Evolutionary conservation across 2,888 invertebrate genomes (phyloP).

Genomic region (Metellina segmentata): DNA sequence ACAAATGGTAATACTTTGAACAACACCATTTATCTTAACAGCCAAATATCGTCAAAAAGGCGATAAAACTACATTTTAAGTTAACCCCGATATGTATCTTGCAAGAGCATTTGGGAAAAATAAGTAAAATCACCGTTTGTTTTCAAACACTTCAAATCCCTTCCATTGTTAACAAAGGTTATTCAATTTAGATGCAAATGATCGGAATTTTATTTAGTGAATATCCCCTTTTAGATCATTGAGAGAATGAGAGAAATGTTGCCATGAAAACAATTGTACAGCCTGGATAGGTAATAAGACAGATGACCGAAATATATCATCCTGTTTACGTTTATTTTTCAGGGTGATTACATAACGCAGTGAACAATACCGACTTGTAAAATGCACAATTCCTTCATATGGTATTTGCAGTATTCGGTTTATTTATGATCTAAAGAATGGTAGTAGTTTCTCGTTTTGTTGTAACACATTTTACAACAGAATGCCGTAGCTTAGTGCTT

Average conservation of each 20-base stretch:
- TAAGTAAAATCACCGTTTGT: neutral
- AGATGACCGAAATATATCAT: constrained; percentile 29
- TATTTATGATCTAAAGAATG: no score
- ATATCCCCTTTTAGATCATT: neutral
- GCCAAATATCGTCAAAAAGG: no score
- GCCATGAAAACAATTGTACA: constrained; percentile 6
- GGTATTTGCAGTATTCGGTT: no score
- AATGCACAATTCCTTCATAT: no score
- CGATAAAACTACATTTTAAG: no score
- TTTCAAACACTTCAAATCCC: neutral
- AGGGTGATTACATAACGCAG: constrained; percentile 16
- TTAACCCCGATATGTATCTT: neutral
- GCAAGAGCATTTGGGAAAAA: neutral
- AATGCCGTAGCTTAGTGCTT: no score
- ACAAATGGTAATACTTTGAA: no score
- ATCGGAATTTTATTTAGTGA: neutral
- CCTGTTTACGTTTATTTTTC: constrained; percentile 11
- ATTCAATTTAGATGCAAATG: neutral
- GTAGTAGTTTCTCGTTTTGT: no score
- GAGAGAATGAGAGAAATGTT: constrained; percentile 16
- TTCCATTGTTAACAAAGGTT: neutral
- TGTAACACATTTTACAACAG: no score
- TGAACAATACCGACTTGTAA: neutral
- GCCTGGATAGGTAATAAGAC: constrained; percentile 16
- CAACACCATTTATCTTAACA: no score